phyloP scores from a whole-genome alignment of 2,888 invertebrate species.

The Keiferia lycopersicella region DNA sequence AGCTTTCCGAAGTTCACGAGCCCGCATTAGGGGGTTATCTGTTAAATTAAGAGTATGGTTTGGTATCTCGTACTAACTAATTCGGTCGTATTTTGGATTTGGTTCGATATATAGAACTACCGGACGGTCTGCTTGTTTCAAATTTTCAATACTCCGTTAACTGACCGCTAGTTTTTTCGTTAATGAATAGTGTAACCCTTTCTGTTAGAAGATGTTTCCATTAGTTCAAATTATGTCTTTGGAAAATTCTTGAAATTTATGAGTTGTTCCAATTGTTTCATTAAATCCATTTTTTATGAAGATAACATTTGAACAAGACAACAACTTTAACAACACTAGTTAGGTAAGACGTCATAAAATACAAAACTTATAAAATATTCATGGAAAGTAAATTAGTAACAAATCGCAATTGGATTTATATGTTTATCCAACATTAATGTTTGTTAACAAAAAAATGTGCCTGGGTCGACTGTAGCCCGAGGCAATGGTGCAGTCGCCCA shows the following conservation, averaged over 20 bases:
- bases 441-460: slow-evolving; percentile 42
- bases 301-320: not conserved
- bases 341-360: slow-evolving; percentile 37
- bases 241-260: not conserved
- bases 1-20: slow-evolving; percentile 55
- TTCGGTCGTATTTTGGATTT: slow-evolving; percentile 68
- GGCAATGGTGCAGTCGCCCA: slow-evolving; percentile 36
- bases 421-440: slow-evolving; percentile 62
- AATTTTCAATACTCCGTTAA: slow-evolving; percentile 59
- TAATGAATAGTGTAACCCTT: slow-evolving; percentile 72
- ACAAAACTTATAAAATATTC: slow-evolving; percentile 53
- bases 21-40: slow-evolving; percentile 73
- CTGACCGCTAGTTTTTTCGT: slow-evolving; percentile 63
- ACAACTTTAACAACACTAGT: slow-evolving; percentile 32
- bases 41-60: slow-evolving; percentile 66
- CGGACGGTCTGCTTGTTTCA: slow-evolving; percentile 32
- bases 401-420: slow-evolving; percentile 62
- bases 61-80: slow-evolving; percentile 67
- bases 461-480: slow-evolving; percentile 45
- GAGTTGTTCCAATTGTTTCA: not conserved
- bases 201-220: slow-evolving; percentile 60
- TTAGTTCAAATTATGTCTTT: slow-evolving; percentile 36
- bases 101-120: slow-evolving; percentile 51
- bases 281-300: not conserved
- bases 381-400: slow-evolving; percentile 57